A percentile compares a stretch with the other conserved stretches of the same genome.
These are phyloP conservation scores for Diplogasteroides magnus DNA, from an alignment of 1,140 invertebrate species.

Conservation along the genomic window DNA sequence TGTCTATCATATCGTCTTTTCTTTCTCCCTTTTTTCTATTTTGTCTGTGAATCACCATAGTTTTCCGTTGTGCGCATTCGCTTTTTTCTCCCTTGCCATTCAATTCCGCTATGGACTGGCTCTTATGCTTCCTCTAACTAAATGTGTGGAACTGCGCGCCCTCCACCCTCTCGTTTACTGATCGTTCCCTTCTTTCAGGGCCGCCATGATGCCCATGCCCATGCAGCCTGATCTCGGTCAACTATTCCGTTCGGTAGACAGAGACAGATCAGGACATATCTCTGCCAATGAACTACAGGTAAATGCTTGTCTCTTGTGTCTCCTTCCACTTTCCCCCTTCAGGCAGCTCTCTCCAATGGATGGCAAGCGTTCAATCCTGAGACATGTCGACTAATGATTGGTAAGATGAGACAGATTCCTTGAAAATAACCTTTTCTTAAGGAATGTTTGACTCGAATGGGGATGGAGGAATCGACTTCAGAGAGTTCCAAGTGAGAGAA, in stretches of 20 bases:
- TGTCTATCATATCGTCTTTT: too few species aligned
- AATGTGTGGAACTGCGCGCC: too few species aligned
- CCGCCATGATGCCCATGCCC: too few species aligned
- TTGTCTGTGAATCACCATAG: too few species aligned
- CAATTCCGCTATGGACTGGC: too few species aligned
- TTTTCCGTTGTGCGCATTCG: too few species aligned
- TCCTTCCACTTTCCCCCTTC: too few species aligned
- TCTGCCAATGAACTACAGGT: constrained; percentile 67
- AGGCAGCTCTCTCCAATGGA: constrained; percentile 87
- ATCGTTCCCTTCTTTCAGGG: too few species aligned
- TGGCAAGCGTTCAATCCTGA: constrained; percentile 95
- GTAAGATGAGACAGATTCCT: constrained; percentile 60
- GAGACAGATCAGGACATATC: constrained; percentile 40
- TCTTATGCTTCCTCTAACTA: too few species aligned
- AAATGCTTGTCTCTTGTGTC: background rate
- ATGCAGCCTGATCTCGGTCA: background rate
- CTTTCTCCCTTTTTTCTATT: too few species aligned
- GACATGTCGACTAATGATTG: constrained; percentile 88
- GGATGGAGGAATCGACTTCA: constrained; percentile 82
- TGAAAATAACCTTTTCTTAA: constrained; percentile 58
- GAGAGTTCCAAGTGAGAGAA: constrained; percentile 78
- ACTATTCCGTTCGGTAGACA: background rate
- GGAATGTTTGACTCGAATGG: constrained; percentile 94
- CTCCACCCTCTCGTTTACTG: too few species aligned
- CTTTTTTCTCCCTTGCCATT: too few species aligned